Base-by-base conservation (phyloP, 2,797 vertebrate genomes). In the Taeniopygia guttata region DNA sequence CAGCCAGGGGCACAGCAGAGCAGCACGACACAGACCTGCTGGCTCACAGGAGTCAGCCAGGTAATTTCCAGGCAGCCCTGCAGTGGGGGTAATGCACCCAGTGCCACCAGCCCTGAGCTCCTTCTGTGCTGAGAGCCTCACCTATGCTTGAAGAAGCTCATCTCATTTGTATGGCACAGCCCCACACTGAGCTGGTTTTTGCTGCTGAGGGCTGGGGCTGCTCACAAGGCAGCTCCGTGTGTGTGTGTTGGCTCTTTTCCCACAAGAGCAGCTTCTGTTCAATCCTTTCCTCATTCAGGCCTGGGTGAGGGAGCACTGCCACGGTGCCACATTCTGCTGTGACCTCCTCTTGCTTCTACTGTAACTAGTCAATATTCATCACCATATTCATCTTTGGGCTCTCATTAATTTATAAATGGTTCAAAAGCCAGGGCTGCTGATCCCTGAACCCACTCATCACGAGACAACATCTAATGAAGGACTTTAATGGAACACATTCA, bases 91-190 rank as follows among this genome's bases (percentile, higher is more conserved):
- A 13, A 30, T 2, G 67, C 42, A 20, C 6, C 15, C 76, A 54
- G 45, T 7, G 36, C 82, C 70, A 68, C 2, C 4, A 89, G 9
- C 32, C 45, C 13, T 0, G 0, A 6, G 63, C 22, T 7, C 45
- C 7, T 60, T 32, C 76, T 68, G 29, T 32, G 38, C 67, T 11
- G 13, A 78, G 42, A 90, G 34, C 56, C 49, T n/a, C 54, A 2
- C 18, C 30, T 7, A 4, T 4, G 17, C 62, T 26, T 0, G 0
- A 66, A 48, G 46, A 51, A 74, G 43, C 43, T 56, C 66, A 3
- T 11, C 60, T 64, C 46, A 5, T n/a, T 42, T 27, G 1, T 3
- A 3, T 1, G 8, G 42, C 83, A 40, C 62, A 51, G 58, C 0
- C 72, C 32, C 54, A 32, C 56, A 4, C 11, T 7, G 52, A 45